Base-by-base conservation (phyloP, 1,140 invertebrate genomes). In the Drosophila littoralis region DNA sequence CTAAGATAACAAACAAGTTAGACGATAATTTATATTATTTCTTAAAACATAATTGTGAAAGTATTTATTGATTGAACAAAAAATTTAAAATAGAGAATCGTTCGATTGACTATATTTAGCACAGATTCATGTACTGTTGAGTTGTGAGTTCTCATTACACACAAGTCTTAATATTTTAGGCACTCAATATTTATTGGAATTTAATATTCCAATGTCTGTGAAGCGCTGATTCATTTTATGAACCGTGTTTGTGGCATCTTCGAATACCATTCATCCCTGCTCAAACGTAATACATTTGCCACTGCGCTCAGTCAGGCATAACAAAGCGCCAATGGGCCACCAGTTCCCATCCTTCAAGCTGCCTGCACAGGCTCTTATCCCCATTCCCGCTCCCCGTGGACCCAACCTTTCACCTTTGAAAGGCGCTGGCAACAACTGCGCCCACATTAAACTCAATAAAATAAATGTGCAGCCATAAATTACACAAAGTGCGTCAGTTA, bases 401-500 rank as follows among this genome's bases (percentile, higher is more conserved):
- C 22, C 7, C 51, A 67, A 69, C 69, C 63, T 67, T 75, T 79
- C 67, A 79, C 76, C 80, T 83, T 69, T 17, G 40, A 35, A 71
- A 46, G 36, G 38, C 38, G 63, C 63, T 52, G 57, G 64, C 55
- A 73, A 76, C 63, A 84, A 84, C 81, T 83, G 81, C 69, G 81
- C 73, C 76, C 81, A 77, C 81, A 84, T 85, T 85, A 85, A 85
- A 85, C 81, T 84, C 77, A 85, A 85, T 85, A 85, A 85, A 85
- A 85, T 81, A 85, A 85, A 85, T 85, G 81, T 84, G 75, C 81
- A 78, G 70, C 75, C 81, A 85, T 85, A 85, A 85, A 85, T 85
- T 77, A 83, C 64, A 72, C 55, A 81, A 85, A 75, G 81, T 85
- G 69, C 81, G 77, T 77, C 81, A 85, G 66, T 75, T 65, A 78